phyloP scores from a whole-genome alignment of 2,888 invertebrate species.

The Electrophaes corylata region DNA sequence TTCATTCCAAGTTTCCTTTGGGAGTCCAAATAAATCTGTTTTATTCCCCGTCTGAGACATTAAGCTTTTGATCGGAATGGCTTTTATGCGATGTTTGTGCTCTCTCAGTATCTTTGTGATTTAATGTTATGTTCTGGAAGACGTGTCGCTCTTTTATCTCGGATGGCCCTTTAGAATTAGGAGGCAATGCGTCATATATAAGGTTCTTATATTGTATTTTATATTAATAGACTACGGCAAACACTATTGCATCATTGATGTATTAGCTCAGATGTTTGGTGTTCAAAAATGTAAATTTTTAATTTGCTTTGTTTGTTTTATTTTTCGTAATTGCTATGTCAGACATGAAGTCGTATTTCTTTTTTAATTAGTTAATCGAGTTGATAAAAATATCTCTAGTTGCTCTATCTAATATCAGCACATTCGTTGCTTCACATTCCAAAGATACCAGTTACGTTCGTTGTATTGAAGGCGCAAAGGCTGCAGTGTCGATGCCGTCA shows the following conservation, averaged over 20 bases:
- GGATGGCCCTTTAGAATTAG: slow-evolving; percentile 47
- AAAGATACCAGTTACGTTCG: slow-evolving; percentile 53
- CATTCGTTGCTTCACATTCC: slow-evolving; percentile 53
- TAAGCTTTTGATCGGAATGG: slow-evolving; percentile 77
- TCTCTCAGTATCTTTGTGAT: slow-evolving; percentile 72
- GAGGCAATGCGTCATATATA: slow-evolving; percentile 49
- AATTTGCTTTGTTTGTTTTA: slow-evolving; percentile 2
- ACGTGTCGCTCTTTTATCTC: slow-evolving; percentile 58
- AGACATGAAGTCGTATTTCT: slow-evolving; percentile 3
- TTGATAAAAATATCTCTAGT: slow-evolving; percentile 17
- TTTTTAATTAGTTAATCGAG: slow-evolving; percentile 21
- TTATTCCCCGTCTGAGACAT: slow-evolving; percentile 75
- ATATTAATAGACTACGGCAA: slow-evolving; percentile 45
- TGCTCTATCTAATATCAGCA: slow-evolving; percentile 33
- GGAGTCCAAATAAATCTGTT: slow-evolving; percentile 73
- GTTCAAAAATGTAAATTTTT: background rate
- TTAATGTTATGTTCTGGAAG: slow-evolving; percentile 70
- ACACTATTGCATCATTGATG: slow-evolving; percentile 14
- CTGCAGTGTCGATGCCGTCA: slow-evolving; percentile 67
- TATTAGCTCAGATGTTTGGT: slow-evolving; percentile 11
- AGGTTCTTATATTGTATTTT: slow-evolving; percentile 45
- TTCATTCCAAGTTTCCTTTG: slow-evolving; percentile 77
- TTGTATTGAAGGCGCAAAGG: slow-evolving; percentile 50
- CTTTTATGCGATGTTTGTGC: slow-evolving; percentile 81
- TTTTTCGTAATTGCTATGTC: slow-evolving; percentile 5